These are phyloP conservation scores for Halichoerus grypus DNA, from an alignment of 2,113 vertebrate species.

Conservation along the genomic window DNA sequence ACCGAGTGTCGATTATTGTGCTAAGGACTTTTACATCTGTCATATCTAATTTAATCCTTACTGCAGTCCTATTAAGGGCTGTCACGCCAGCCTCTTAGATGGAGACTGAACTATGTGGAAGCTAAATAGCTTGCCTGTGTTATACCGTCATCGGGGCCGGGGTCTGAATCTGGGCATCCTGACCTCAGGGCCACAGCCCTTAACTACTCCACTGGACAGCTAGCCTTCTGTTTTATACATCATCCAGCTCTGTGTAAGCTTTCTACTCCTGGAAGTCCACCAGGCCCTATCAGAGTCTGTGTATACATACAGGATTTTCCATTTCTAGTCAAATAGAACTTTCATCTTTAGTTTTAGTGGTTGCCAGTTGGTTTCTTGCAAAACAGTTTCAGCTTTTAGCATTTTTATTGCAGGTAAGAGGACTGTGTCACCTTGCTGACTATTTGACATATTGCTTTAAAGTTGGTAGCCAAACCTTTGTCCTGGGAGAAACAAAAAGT, in stretches of 20 bases:
- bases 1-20: neutral
- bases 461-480: neutral
- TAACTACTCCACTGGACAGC: neutral
- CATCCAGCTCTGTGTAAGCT: neutral
- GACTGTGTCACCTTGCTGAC: neutral
- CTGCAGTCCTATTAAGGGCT: neutral
- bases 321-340: neutral
- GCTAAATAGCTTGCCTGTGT: neutral
- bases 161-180: neutral
- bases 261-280: neutral
- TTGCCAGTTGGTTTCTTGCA: slow-evolving; percentile 28
- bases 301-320: neutral
- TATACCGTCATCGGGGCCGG: neutral
- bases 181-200: neutral
- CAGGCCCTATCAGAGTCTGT: neutral
- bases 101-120: neutral
- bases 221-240: neutral
- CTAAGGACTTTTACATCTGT: neutral
- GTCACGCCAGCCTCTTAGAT: neutral
- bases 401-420: slow-evolving; percentile 10
- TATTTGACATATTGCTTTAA: neutral
- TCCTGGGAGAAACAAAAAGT: neutral
- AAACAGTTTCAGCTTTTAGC: neutral
- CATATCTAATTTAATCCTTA: neutral
- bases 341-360: neutral